These are phyloP conservation scores for Phalacrocorax brasilianus DNA, from an alignment of 2,113 vertebrate genomes.

Conservation along the genomic window DNA sequence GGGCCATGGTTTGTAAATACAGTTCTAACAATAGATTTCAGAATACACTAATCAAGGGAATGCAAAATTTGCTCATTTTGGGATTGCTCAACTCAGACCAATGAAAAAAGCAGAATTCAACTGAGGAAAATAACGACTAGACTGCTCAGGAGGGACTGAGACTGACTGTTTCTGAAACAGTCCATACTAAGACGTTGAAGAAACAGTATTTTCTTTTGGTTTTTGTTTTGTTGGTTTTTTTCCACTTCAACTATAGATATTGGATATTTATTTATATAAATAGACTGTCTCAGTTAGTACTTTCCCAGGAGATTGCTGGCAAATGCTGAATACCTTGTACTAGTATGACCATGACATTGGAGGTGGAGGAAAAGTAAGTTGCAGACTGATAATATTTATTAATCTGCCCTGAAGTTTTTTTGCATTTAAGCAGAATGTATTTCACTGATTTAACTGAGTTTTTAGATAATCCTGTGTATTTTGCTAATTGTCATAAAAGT, in stretches of 20 bases:
- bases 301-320: neutral
- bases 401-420: neutral
- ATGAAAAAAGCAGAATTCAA: neutral
- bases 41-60: neutral
- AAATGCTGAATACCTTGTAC: neutral
- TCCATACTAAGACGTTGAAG: neutral
- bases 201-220: neutral
- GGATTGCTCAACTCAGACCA: neutral
- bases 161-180: neutral
- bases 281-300: neutral
- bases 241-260: neutral
- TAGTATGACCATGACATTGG: neutral
- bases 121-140: neutral
- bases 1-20: neutral
- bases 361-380: neutral
- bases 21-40: neutral
- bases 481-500: conserved; percentile 15
- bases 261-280: neutral
- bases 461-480: conserved; percentile 12
- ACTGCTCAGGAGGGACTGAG: neutral
- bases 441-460: neutral
- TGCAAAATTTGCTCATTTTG: neutral
- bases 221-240: neutral
- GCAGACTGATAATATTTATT: neutral
- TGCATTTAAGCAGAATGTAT: neutral